Percentiles rank a stretch among this genome's conserved stretches.
These are phyloP conservation scores for Bagarius yarrelli DNA, from an alignment of 2,113 vertebrate genomes.

Conservation along the genomic window DNA sequence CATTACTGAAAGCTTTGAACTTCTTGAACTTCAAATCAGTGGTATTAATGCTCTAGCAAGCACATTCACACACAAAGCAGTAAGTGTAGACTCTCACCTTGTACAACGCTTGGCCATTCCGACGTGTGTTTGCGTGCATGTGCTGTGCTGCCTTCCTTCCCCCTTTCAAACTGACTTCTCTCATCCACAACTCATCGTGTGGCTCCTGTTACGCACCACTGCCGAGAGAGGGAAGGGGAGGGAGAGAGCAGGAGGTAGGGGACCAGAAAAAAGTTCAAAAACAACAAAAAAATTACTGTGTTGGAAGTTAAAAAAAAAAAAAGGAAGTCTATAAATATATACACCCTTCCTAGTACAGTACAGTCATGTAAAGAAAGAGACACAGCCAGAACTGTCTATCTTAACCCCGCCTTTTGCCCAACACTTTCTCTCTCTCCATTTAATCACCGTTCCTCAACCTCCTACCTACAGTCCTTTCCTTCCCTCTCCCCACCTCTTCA, in stretches of 20 bases:
- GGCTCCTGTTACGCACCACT: constrained; percentile 66
- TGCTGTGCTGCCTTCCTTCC: constrained; percentile 48
- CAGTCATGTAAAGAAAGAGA: not conserved
- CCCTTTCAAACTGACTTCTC: constrained; percentile 60
- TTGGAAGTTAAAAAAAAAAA: constrained; percentile 19
- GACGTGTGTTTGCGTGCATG: constrained; percentile 54
- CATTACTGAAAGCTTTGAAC: not conserved
- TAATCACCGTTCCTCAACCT: constrained; percentile 3
- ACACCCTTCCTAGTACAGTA: constrained; percentile 21
- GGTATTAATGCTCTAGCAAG: not conserved
- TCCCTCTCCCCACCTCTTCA: constrained; percentile 16
- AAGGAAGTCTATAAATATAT: constrained; percentile 34
- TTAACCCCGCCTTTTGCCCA: constrained; percentile 24
- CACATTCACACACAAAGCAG: constrained; percentile 28
- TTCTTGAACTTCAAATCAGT: not conserved
- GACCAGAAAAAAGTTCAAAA: constrained; percentile 10
- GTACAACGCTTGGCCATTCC: constrained; percentile 61
- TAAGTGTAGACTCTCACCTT: constrained; percentile 65
- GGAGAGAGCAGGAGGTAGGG: constrained; percentile 40
- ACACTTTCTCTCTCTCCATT: constrained; percentile 21
- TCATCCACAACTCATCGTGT: constrained; percentile 69
- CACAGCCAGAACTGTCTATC: not conserved
- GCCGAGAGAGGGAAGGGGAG: constrained; percentile 50
- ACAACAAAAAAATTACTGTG: constrained; percentile 54
- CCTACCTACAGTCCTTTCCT: constrained; percentile 7